These are phyloP conservation scores for Drosophila stalkeri DNA, from an alignment of 2,888 invertebrate genomes.

Conservation along the genomic window DNA sequence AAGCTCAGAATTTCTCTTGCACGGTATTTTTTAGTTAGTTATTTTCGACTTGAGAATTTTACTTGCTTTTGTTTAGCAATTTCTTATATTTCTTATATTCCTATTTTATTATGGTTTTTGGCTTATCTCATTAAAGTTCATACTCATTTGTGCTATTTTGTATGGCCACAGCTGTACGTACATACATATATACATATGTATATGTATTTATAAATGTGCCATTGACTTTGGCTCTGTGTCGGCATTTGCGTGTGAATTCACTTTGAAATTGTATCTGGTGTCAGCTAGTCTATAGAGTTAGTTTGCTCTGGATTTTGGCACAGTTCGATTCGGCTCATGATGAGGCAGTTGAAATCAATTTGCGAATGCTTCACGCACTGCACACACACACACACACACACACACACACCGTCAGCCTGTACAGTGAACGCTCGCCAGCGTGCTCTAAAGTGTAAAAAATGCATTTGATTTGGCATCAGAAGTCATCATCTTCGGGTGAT, in stretches of 20 bases:
- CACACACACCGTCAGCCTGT: background rate
- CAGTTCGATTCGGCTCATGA: slow-evolving; percentile 48
- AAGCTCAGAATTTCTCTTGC: background rate
- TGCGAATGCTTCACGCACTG: slow-evolving; percentile 69
- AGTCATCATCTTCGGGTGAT: slow-evolving; percentile 76
- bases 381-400: background rate
- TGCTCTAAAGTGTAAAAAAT: slow-evolving; percentile 68
- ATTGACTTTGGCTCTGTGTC: slow-evolving; percentile 57
- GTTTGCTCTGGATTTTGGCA: slow-evolving; percentile 47
- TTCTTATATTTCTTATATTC: background rate
- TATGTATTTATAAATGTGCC: background rate
- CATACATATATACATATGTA: background rate
- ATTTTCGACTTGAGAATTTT: background rate
- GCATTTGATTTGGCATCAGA: slow-evolving; percentile 69
- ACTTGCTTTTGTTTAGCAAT: background rate
- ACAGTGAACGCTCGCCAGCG: background rate
- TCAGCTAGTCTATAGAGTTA: slow-evolving; percentile 18
- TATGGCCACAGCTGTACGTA: background rate
- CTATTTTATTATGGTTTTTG: background rate
- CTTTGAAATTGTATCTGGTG: slow-evolving; percentile 75
- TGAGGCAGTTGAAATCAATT: slow-evolving; percentile 68
- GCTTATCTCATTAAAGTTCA: background rate
- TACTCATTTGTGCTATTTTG: background rate
- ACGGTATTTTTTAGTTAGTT: background rate
- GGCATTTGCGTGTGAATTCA: slow-evolving; percentile 80